Evolutionary conservation across 2,888 invertebrate genomes (phyloP), one percentile per base, ranked within the genome.

Genomic region (Tuberolachnus salignus): DNA sequence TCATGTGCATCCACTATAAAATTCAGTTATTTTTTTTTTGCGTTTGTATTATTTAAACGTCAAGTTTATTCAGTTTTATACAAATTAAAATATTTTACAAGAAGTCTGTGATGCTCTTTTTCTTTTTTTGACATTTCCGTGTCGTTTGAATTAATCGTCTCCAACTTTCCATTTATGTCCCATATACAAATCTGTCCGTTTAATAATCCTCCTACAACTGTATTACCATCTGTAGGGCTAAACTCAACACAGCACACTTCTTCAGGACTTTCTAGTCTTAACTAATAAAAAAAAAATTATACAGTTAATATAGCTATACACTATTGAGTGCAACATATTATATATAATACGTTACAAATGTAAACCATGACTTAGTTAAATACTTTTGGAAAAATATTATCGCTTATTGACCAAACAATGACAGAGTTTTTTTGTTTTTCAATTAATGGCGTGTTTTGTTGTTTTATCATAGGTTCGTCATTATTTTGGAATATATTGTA

Each of bases 151-250:
- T 61, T 57, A 1, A 59, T 16, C n/a, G 3, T 49, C 67, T 82
- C 82, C 14, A 81, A 80, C 49, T 74, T 81, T n/a, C 82, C 82
- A 10, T 81, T 81, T 8, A 85, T 82, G 81, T 85, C 84, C 86
- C 86, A 87, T 11, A 87, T 51, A 9, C 85, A 81, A 16, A 86
- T 82, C 75, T 84, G 86, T 0, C 87, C 87, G 51, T 83, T 84
- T 0, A 82, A 81, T 10, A 85, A 84, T 2, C 86, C 86, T 16
- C 85, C 87, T 2, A 85, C 83, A 8, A 86, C 63, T 11, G 85
- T 78, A 23, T 84, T 83, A 0, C 83, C 82, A 63, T 83, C 81
- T 13, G 82, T 81, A 0, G 86, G 86, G 51, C 85, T 86, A 75
- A 86, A 86, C 8, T 84, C 84, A 0, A 86, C 67, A 10, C 83